Evolutionary conservation across 2,113 vertebrate genomes (phyloP), one percentile per base, ranked within the genome.

Genomic region (Zosterops hypoxanthus): DNA sequence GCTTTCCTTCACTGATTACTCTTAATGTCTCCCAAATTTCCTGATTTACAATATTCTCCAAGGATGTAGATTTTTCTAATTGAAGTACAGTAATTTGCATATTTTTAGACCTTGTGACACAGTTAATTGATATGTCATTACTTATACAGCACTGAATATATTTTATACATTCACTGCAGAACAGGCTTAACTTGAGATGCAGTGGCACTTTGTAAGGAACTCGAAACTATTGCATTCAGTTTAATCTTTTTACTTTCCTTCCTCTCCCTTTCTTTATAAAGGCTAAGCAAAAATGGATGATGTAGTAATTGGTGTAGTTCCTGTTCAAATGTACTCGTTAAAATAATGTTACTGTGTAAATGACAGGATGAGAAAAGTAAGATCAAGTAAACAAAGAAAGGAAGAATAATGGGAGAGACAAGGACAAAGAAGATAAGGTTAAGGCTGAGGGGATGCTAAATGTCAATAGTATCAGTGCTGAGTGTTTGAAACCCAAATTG

Each of bases 1-100:
- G 98, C 98, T 98, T 98, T 98, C 98, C 97, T 97, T 98, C 97
- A 95, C 98, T 98, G 98, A 98, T 98, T 98, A 98, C 98, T 97
- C 98, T 98, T 98, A 98, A 98, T 98, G 98, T 98, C 98, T 98
- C 98, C 98, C 98, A 98, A 98, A 98, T 98, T 98, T 98, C 98
- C 98, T 98, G 98, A 98, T 98, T 98, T 98, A 98, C 98, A 97
- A 97, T 98, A 98, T 98, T 98, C 98, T 98, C 98, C 92, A 97
- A 98, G 98, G 98, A 98, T 98, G 98, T 98, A 98, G 97, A 98
- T 98, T 98, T 98, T 98, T 98, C 98, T 98, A 98, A 98, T 98
- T 98, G 98, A 98, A 98, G 98, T 98, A 98, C 96, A 98, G 98
- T 98, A 98, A 98, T 98, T 98, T 98, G 97, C 98, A 98, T 98